Conservation (phyloP, 2,797 vertebrate species). For the Siniperca undulata region DNA sequence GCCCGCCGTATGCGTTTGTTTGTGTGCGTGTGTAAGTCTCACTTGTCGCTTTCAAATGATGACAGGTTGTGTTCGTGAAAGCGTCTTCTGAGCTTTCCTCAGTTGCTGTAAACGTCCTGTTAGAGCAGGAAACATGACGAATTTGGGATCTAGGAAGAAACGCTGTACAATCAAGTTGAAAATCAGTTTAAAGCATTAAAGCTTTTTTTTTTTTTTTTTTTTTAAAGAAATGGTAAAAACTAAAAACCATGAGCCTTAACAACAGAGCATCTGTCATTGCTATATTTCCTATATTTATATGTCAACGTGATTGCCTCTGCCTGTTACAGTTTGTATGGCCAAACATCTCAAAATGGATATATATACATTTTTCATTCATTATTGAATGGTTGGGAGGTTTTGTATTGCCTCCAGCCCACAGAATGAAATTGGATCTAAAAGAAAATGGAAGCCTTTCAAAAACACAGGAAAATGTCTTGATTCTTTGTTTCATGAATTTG, state of each 20-base stretch:
- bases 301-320: background rate
- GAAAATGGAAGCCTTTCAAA: background rate
- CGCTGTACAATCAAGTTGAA: background rate
- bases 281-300: background rate
- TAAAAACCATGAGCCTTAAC: background rate
- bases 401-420: background rate
- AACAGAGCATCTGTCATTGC: background rate
- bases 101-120: background rate
- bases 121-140: background rate
- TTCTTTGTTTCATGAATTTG: slow-evolving; percentile 5
- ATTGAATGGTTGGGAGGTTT: slow-evolving; percentile 9
- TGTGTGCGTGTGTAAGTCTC: background rate
- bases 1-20: background rate
- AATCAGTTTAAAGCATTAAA: background rate
- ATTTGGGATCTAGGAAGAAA: background rate
- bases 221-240: background rate
- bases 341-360: background rate
- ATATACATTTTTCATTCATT: background rate
- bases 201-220: background rate
- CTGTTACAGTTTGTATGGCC: background rate
- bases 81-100: background rate
- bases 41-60: slow-evolving; percentile 8
- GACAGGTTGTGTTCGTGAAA: background rate
- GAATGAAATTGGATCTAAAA: background rate
- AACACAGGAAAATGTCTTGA: background rate